These are phyloP conservation scores for Priocnemis perturbator DNA, from an alignment of 2,888 invertebrate species.

Conservation along the genomic window DNA sequence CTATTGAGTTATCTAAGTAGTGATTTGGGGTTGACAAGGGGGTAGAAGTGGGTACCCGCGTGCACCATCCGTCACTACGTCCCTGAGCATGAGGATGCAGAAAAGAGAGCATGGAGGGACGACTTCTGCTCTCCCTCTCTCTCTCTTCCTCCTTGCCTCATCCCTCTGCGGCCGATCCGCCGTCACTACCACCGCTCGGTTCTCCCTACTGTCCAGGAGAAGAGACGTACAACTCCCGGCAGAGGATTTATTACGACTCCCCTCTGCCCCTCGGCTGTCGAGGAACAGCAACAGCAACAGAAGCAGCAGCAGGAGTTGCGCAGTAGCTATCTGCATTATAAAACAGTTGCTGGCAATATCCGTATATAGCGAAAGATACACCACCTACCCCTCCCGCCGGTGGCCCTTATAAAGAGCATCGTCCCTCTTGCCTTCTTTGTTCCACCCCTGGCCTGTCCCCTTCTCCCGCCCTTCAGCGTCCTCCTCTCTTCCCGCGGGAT, in stretches of 20 bases:
- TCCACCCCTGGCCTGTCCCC: constrained; percentile 30
- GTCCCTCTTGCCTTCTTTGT: not conserved
- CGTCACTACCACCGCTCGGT: constrained; percentile 30
- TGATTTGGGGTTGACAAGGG: constrained; percentile 51
- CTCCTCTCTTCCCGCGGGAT: constrained; percentile 10
- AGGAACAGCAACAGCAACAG: constrained; percentile 25
- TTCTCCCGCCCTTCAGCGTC: constrained; percentile 14
- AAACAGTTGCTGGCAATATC: constrained; percentile 68
- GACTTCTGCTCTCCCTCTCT: constrained; percentile 23
- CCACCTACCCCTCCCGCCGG: constrained; percentile 37
- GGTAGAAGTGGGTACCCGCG: constrained; percentile 38
- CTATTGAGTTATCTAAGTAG: constrained; percentile 59
- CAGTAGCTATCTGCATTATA: constrained; percentile 69
- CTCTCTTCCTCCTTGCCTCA: constrained; percentile 23
- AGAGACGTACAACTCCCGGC: constrained; percentile 69
- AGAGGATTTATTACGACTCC: constrained; percentile 71
- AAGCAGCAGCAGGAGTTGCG: constrained; percentile 32
- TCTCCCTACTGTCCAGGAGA: constrained; percentile 54
- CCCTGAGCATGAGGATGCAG: constrained; percentile 47
- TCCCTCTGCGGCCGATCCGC: not conserved
- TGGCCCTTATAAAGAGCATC: constrained; percentile 44
- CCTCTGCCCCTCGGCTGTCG: constrained; percentile 48
- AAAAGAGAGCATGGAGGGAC: constrained; percentile 37
- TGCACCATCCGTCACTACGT: constrained; percentile 59
- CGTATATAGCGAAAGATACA: constrained; percentile 53